These are phyloP conservation scores for Climacteris rufus DNA, from an alignment of 2,113 vertebrate genomes.

Conservation along the genomic window DNA sequence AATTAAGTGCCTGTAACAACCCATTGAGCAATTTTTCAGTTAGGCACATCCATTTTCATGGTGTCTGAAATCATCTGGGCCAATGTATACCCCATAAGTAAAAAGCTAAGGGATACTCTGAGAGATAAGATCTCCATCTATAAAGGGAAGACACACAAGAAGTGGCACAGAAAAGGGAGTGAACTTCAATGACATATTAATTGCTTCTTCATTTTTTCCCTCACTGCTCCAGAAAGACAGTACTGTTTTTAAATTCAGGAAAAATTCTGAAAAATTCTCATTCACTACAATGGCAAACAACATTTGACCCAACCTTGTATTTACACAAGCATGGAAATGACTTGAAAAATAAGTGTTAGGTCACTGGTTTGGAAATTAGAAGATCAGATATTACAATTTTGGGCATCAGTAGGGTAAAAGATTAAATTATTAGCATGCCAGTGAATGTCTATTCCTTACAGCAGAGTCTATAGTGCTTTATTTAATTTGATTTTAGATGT, in stretches of 20 bases:
- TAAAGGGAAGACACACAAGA: not conserved
- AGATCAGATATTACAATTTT: not conserved
- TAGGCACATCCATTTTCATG: not conserved
- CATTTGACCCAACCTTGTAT: not conserved
- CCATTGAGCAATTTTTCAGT: constrained; percentile 21
- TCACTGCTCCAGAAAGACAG: not conserved
- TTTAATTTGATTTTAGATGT: not conserved
- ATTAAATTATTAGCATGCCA: not conserved
- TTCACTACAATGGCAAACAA: not conserved
- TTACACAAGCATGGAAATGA: not conserved
- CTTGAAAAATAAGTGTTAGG: not conserved
- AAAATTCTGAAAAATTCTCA: not conserved
- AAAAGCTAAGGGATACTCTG: not conserved
- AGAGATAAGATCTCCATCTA: not conserved
- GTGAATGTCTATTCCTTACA: not conserved
- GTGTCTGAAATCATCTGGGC: not conserved
- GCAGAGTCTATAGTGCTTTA: not conserved
- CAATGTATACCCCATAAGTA: not conserved
- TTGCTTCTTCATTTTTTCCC: not conserved
- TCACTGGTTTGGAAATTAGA: not conserved
- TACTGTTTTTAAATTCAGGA: not conserved
- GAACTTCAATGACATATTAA: not conserved
- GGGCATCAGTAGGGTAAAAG: not conserved
- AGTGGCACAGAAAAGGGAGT: not conserved
- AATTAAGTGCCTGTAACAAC: not conserved